Evolutionary conservation across 2,113 vertebrate species (phyloP), one percentile per base, ranked within the genome.

Genomic region (Bufo gargarizans): DNA sequence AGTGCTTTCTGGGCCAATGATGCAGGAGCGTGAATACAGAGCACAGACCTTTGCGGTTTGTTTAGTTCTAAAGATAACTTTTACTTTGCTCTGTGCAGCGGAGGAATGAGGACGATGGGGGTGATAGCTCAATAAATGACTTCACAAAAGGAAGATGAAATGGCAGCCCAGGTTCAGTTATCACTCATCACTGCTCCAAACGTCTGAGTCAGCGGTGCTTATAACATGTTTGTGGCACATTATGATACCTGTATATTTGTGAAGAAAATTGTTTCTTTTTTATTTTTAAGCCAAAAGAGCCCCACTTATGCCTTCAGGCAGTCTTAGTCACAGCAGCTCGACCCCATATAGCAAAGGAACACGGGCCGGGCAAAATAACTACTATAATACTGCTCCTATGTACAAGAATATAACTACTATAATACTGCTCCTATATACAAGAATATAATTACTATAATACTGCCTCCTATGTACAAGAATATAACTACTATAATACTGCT

Each of bases 21-120:
- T 17, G 74, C 6, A 20, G 17, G 49, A 50, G 50, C 9, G n/a
- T 10, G 4, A 5, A 12, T 4, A 10, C 12, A n/a, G 49, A 11
- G 22, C 19, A 58, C 53, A 43, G 59, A 14, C 3, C 58, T 61
- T 22, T 84, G 87, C 17, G 87, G 80, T 67, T 84, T 11, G 0
- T n/a, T 88, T 59, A 49, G 6, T 84, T 88, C 87, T 88, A 84
- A 77, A 88, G 71, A 56, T 88, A 88, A 88, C 87, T 88, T 88
- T 88, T 88, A 88, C 87, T 88, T 88, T 77, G 72, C 58, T 76
- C 63, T 76, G 86, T 77, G 87, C 81, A 65, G 1, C 76, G 22
- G 19, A 10, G 7, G 8, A 45, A 86, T 45, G 33, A 49, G 45
- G 19, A 79, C 9, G 19, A 65, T 63, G 80, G 78, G 77, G 47